A percentile compares a stretch with the other conserved stretches of the same genome.
Evolutionary conservation across 2,113 vertebrate species (phyloP).

Genomic region (Herpetotheres cachinnans): DNA sequence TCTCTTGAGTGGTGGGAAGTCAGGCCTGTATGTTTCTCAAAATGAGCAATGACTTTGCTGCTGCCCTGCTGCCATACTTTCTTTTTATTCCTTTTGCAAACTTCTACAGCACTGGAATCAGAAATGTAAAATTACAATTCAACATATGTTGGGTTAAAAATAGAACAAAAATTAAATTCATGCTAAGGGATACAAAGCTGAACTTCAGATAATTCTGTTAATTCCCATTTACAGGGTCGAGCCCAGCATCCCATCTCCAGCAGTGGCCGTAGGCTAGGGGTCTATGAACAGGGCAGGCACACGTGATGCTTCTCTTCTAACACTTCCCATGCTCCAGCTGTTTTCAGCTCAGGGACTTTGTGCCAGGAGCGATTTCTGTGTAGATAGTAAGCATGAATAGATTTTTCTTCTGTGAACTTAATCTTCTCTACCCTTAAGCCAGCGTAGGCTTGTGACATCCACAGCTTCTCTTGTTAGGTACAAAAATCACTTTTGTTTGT

Average conservation of each 20-base stretch:
- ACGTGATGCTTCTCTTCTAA: background rate
- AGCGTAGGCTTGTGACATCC: background rate
- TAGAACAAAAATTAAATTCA: background rate
- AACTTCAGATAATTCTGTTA: background rate
- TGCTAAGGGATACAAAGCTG: background rate
- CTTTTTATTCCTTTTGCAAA: background rate
- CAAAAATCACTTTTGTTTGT: background rate
- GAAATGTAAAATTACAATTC: background rate
- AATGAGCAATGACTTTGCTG: background rate
- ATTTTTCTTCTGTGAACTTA: background rate
- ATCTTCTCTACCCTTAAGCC: background rate
- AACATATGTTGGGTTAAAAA: background rate
- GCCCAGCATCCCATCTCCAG: background rate
- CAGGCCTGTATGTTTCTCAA: background rate
- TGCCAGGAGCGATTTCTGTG: background rate
- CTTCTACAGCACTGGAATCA: background rate
- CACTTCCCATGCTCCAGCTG: background rate
- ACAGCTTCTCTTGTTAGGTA: background rate
- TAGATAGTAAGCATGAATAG: background rate
- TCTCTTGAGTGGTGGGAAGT: background rate
- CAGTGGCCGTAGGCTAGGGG: background rate
- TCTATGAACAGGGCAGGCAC: background rate
- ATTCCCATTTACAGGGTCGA: background rate
- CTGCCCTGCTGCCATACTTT: rapidly evolving
- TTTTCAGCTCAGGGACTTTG: background rate